Percentiles rank a stretch among this genome's conserved stretches.
Conservation (phyloP, 2,113 vertebrate genomes). For the Nansenia antarctica region DNA sequence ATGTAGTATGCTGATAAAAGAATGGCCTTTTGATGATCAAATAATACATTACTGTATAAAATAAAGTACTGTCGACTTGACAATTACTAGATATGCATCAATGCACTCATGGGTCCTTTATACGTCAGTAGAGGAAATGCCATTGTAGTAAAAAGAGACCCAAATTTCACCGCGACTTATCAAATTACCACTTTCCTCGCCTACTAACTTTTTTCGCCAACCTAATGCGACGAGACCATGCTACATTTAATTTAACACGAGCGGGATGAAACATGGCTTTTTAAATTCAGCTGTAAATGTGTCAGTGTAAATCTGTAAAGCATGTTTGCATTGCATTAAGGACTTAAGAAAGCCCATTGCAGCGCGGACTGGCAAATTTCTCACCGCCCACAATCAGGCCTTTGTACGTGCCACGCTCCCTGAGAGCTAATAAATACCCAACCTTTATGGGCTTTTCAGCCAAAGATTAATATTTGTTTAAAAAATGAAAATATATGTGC, state of each 20-base stretch:
- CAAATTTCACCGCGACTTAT: slow-evolving; percentile 56
- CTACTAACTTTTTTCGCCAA: slow-evolving; percentile 15
- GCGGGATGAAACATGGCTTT: slow-evolving; percentile 65
- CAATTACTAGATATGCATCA: background rate
- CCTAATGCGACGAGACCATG: slow-evolving; percentile 38
- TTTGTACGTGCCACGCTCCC: slow-evolving; percentile 60
- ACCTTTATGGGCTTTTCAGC: slow-evolving; percentile 34
- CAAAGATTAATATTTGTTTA: slow-evolving; percentile 46
- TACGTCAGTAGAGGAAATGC: background rate
- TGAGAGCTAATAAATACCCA: slow-evolving; percentile 58
- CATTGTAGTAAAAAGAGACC: slow-evolving; percentile 30
- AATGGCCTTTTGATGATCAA: too few relatives aligned
- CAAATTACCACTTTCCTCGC: slow-evolving; percentile 54
- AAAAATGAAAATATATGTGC: slow-evolving; percentile 30
- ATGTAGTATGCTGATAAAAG: too few relatives aligned
- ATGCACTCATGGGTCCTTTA: background rate
- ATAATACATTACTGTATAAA: too few relatives aligned
- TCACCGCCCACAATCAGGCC: slow-evolving; percentile 60
- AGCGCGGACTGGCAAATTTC: slow-evolving; percentile 53
- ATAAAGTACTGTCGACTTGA: too few relatives aligned
- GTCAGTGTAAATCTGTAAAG: slow-evolving; percentile 70
- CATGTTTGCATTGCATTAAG: slow-evolving; percentile 72
- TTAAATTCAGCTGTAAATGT: slow-evolving; percentile 62
- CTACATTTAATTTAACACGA: slow-evolving; percentile 57
- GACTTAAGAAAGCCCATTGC: slow-evolving; percentile 51